Evolutionary conservation across 2,797 vertebrate genomes (phyloP), one percentile per base, ranked within the genome.

Genomic region (Tarsius wallacei): DNA sequence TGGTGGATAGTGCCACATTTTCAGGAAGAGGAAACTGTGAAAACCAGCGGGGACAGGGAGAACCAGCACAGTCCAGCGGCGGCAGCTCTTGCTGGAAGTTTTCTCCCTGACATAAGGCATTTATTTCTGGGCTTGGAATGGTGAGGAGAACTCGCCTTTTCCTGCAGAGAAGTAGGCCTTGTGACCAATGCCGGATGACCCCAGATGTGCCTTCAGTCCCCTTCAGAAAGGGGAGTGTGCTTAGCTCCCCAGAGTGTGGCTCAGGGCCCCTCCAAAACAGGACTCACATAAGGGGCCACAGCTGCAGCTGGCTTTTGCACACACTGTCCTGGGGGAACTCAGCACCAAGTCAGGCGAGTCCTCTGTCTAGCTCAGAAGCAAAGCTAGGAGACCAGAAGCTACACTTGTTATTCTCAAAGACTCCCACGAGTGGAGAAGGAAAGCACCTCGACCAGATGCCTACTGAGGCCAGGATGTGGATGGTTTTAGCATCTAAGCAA

Each of bases 351-450:
- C 73, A 78, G 33, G 24, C 17, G 82, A 83, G n/a, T 49, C 66
- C 28, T 76, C 24, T 36, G 2, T 93, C 68, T 80, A 70, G 10
- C 59, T 95, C 74, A 77, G 59, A 96, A 22, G 36, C 55, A 70
- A 87, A 97, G 64, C n/a, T 86, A 59, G 0, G 86, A 71, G 55
- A 73, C 64, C n/a, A 17, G 55, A 94, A 66, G 66, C 84, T 93
- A 53, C 82, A 59, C 49, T 59, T 4, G 0, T 19, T 47, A 49
- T 80, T 70, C n/a, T 19, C 2, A 70, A 51, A 53, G 17, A 33
- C 57, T 84, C 55, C 4, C 59, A 22, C 0, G 17, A 33, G 68
- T 66, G 14, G 11, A 16, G 71, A 66, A 49, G 42, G 57, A 93
- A 90, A 74, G 49, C 13, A 31, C 70, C 47, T 14, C 0, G 42